Evolutionary conservation across 2,797 vertebrate genomes (phyloP).

Genomic region (Pipistrellus pipistrellus): DNA sequence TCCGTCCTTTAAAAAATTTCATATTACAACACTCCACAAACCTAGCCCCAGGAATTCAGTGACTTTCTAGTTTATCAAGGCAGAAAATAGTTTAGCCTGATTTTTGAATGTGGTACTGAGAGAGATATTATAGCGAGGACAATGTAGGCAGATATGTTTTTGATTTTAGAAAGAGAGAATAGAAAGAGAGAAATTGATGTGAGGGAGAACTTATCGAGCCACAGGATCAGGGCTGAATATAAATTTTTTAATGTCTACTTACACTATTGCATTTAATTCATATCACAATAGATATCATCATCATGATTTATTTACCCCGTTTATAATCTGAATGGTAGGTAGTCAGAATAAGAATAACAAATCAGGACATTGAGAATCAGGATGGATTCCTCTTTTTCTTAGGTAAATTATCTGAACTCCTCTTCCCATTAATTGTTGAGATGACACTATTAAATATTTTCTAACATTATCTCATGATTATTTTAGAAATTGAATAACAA

Average conservation of each 20-base stretch:
- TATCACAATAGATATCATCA: not conserved
- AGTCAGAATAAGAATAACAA: not conserved
- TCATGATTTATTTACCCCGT: not conserved
- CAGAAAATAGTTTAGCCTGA: not conserved
- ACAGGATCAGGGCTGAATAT: not conserved
- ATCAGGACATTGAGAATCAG: not conserved
- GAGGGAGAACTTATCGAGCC: not conserved
- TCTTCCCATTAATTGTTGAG: not conserved
- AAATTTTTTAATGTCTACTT: not conserved
- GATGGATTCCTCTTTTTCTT: not conserved
- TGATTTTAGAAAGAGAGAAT: not conserved
- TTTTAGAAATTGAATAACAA: not conserved
- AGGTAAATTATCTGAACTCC: not conserved
- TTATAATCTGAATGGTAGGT: not conserved
- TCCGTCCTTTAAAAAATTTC: not conserved
- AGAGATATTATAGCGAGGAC: not conserved
- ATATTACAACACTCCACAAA: not conserved
- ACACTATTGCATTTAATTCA: not conserved
- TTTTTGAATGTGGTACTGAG: not conserved
- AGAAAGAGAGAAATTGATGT: not conserved
- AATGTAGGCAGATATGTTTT: not conserved
- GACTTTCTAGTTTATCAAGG: not conserved
- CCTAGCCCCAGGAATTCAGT: not conserved
- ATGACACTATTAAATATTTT: not conserved
- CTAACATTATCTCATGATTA: not conserved